phyloP scores from a whole-genome alignment of 2,888 invertebrate genomes.

The Drosophila birchii region DNA sequence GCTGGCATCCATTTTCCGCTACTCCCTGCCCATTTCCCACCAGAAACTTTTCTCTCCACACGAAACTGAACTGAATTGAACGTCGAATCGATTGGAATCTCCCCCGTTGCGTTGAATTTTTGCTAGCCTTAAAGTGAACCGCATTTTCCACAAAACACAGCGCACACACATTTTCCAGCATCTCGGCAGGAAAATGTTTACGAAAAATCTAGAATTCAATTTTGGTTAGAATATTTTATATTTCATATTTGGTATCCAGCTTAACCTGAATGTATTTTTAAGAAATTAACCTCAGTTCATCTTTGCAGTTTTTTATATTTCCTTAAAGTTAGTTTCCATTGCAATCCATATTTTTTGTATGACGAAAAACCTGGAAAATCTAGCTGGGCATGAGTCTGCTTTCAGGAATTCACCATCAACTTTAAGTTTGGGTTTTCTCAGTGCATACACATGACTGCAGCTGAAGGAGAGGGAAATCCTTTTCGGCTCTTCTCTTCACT shows the following conservation, averaged over 20 bases:
- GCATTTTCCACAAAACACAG: constrained; percentile 3
- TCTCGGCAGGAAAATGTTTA: background rate
- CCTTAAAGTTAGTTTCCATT: too few relatives aligned
- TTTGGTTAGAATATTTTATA: background rate
- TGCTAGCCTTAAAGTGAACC: constrained; percentile 14
- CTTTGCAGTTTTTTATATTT: background rate
- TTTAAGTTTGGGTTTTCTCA: background rate
- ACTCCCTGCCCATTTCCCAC: background rate
- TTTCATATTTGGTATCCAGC: background rate
- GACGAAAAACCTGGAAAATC: background rate
- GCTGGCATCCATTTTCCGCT: constrained; percentile 19
- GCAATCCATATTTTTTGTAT: too few relatives aligned
- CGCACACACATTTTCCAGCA: constrained; percentile 13
- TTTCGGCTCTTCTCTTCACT: constrained; percentile 3
- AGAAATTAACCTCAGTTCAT: too few relatives aligned
- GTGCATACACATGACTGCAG: background rate
- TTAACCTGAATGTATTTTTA: too few relatives aligned
- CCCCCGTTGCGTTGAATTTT: constrained; percentile 27
- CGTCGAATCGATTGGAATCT: constrained; percentile 21
- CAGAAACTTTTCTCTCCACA: constrained; percentile 7
- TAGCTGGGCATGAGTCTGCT: background rate
- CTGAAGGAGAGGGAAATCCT: background rate
- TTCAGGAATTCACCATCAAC: background rate
- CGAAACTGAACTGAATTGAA: constrained; percentile 18
- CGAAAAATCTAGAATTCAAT: background rate